Conservation (phyloP, 2,797 vertebrate species). For the Chromis chromis region DNA sequence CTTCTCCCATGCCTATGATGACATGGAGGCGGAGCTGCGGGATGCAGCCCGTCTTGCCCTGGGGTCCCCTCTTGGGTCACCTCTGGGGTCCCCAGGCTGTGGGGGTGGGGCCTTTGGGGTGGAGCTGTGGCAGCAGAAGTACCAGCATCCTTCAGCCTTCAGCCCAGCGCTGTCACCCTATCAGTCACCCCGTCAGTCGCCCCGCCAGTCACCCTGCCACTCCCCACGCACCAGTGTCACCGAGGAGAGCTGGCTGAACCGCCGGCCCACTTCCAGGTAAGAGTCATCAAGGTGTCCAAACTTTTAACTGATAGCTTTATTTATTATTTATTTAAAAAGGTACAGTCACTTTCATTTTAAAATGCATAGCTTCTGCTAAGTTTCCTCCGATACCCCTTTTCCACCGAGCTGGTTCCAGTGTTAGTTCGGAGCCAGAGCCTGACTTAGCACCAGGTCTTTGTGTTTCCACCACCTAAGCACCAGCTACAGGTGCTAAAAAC, state of each 20-base stretch:
- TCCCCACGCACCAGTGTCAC: constrained; percentile 94
- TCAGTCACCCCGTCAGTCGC: constrained; percentile 91
- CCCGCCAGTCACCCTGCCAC: constrained; percentile 88
- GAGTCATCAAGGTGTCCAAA: too few species aligned
- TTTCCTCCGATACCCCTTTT: too few species aligned
- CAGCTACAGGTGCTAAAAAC: too few species aligned
- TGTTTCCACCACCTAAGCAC: too few species aligned
- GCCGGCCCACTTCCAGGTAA: constrained; percentile 90
- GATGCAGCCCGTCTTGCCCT: constrained; percentile 89
- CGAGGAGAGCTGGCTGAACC: constrained; percentile 93
- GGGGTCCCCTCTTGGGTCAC: constrained; percentile 89
- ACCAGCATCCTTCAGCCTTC: constrained; percentile 79
- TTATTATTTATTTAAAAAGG: too few species aligned
- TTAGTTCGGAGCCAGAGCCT: too few species aligned
- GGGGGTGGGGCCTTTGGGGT: constrained; percentile 86
- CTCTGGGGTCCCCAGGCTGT: constrained; percentile 86
- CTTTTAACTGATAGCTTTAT: too few species aligned
- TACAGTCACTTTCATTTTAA: too few species aligned
- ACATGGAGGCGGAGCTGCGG: constrained; percentile 92
- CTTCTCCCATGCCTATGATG: constrained; percentile 91
- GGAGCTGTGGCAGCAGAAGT: constrained; percentile 89
- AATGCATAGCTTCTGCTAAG: too few species aligned
- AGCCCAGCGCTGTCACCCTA: constrained; percentile 89
- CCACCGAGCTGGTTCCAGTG: too few species aligned
- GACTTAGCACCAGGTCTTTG: too few species aligned